Percentiles rank a stretch among this genome's conserved stretches.
phyloP scores from a whole-genome alignment of 2,797 vertebrate genomes.

The Epinephelus malabaricus region DNA sequence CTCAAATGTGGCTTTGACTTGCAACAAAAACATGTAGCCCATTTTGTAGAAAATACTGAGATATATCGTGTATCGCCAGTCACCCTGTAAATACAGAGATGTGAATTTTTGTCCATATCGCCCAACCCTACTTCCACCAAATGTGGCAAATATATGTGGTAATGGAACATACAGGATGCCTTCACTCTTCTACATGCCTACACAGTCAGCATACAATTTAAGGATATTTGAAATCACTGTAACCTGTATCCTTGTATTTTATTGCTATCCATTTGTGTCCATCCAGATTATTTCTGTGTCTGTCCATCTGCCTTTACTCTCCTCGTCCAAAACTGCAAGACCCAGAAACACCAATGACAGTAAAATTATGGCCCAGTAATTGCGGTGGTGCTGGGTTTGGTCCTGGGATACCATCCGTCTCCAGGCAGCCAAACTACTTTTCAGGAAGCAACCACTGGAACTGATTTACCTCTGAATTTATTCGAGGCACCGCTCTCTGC shows the following conservation, averaged over 20 bases:
- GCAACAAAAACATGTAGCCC: too few relatives aligned
- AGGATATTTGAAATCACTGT: not conserved
- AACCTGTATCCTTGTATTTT: not conserved
- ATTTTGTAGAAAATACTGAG: too few relatives aligned
- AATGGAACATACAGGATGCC: not conserved
- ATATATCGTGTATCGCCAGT: too few relatives aligned
- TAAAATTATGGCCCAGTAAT: conserved; percentile 72
- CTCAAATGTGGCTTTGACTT: too few relatives aligned
- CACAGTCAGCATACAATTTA: not conserved
- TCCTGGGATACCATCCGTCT: conserved; percentile 64
- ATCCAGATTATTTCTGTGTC: not conserved
- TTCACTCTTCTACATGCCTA: not conserved
- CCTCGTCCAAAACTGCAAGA: conserved; percentile 29
- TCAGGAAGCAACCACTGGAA: conserved; percentile 74
- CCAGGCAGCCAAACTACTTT: conserved; percentile 71
- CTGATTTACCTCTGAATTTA: conserved; percentile 74
- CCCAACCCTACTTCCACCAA: too few relatives aligned
- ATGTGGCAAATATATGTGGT: too few relatives aligned
- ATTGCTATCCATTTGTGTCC: not conserved
- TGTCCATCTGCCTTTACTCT: conserved; percentile 19
- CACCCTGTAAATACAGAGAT: too few relatives aligned
- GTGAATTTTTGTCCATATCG: too few relatives aligned
- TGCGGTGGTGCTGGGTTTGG: conserved; percentile 59
- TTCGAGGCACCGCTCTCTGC: conserved; percentile 37
- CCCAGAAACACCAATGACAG: conserved; percentile 57